Base-by-base conservation (phyloP, 2,888 invertebrate species). In the Protophormia terraenovae region DNA sequence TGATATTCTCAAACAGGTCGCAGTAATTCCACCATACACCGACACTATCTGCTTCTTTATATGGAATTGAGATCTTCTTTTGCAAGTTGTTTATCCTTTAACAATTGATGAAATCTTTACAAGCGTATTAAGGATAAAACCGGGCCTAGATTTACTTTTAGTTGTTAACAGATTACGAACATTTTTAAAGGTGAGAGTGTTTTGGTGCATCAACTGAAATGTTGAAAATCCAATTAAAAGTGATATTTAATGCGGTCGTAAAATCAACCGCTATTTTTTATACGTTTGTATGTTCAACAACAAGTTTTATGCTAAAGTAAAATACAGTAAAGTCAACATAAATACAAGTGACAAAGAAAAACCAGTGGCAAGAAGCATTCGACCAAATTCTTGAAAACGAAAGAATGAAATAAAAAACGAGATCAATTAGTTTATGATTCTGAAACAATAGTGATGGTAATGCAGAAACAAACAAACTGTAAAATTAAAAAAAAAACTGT, bases 191-290 rank as follows among this genome's bases (percentile, higher is more conserved):
- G 5, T 12, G 7, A 19, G 22, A 38, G 5, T 16, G 35, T 45
- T 58, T 53, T 60, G 81, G 84, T n/a, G 73, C 72, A 84, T 41
- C 55, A 79, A 22, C 77, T 60, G 55, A 66, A 66, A 80, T 41
- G 38, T 60, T 77, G 50, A 16, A 81, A 73, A 62, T 78, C 77
- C 84, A 81, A 81, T 85, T 85, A 81, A 81, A 81, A 73, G 55
- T 81, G 38, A 67, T 81, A 69, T n/a, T 73, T 81, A 72, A 75
- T 71, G 71, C 72, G 79, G 50, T 71, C 47, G 47, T 76, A 38
- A 76, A 64, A 82, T 60, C 60, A 24, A 66, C 47, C 22, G 45
- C 62, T 55, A 32, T 58, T 66, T n/a, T n/a, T n/a, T 69, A 45
- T 53, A 45, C 24, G 29, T 64, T 45, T 45, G 16, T n/a, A 64